These are phyloP conservation scores for Drosophila anomalipes DNA, from an alignment of 2,888 invertebrate genomes.

Conservation along the genomic window DNA sequence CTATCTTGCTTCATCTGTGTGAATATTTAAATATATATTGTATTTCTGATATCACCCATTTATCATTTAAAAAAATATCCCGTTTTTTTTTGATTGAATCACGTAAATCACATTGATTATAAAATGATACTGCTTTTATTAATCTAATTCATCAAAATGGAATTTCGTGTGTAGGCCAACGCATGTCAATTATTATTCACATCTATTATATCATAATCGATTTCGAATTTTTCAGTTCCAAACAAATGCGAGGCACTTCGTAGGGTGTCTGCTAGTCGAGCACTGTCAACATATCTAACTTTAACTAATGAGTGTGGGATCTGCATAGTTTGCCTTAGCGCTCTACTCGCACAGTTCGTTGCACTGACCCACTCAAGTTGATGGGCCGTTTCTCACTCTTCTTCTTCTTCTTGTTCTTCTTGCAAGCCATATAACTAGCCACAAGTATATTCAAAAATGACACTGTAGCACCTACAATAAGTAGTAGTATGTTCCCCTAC, in stretches of 20 bases:
- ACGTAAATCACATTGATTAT: background rate
- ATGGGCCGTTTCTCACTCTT: background rate
- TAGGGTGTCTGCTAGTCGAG: background rate
- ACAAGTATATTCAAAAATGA: slow-evolving; percentile 12
- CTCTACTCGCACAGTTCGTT: slow-evolving; percentile 32
- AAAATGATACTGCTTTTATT: background rate
- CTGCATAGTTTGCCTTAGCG: background rate
- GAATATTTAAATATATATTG: background rate
- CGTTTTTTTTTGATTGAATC: background rate
- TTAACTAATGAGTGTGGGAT: slow-evolving; percentile 12
- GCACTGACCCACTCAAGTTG: slow-evolving; percentile 50
- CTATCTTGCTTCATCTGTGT: background rate
- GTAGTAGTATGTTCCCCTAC: background rate
- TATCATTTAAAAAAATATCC: fast-evolving
- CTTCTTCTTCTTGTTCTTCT: background rate
- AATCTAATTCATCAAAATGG: background rate
- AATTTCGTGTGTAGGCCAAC: background rate
- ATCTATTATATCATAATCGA: background rate
- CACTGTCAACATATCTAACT: background rate
- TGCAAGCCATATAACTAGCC: slow-evolving; percentile 44
- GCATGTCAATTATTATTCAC: background rate
- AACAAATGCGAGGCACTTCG: background rate
- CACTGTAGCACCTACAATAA: slow-evolving; percentile 21
- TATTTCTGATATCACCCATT: background rate
- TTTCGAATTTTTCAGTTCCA: too few relatives aligned